A percentile compares a stretch with the other conserved stretches of the same genome.
Evolutionary conservation across 2,888 invertebrate genomes (phyloP).

Genomic region (Pristionchus fissidentatus): DNA sequence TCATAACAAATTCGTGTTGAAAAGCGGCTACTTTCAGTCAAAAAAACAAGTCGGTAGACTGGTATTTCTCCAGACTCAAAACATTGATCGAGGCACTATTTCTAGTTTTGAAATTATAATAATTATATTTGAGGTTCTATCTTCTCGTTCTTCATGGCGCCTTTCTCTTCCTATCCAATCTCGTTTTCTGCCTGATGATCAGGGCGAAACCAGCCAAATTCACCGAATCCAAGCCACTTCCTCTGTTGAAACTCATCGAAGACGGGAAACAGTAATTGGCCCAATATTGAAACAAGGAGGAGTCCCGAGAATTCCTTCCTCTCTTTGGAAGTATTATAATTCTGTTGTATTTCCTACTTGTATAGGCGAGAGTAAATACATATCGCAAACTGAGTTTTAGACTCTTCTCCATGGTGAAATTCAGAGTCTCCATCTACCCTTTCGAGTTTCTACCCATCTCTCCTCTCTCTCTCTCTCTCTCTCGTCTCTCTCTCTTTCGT

Average conservation of each 20-base stretch:
- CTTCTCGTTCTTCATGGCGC: conserved; percentile 47
- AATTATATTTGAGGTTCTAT: conserved; percentile 21
- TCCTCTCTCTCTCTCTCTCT: not conserved
- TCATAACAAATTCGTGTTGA: too few relatives aligned
- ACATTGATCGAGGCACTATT: too few relatives aligned
- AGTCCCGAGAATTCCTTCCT: too few relatives aligned
- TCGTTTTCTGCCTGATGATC: conserved; percentile 48
- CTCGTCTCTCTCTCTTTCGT: conserved; percentile 15
- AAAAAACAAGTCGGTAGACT: not conserved
- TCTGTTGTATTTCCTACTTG: too few relatives aligned
- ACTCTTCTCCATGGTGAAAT: not conserved
- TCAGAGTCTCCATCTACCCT: not conserved
- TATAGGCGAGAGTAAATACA: too few relatives aligned
- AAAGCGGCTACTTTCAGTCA: too few relatives aligned
- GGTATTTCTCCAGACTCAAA: too few relatives aligned
- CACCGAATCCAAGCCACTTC: conserved; percentile 28
- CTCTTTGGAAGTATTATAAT: too few relatives aligned
- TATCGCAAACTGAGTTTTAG: not conserved
- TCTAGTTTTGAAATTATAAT: too few relatives aligned
- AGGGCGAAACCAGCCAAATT: conserved; percentile 46
- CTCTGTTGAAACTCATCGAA: not conserved
- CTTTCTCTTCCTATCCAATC: conserved; percentile 46
- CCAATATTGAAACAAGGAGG: too few relatives aligned
- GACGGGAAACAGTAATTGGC: too few relatives aligned
- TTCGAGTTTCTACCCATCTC: not conserved